These are phyloP conservation scores for Pegoplata infirma DNA, from an alignment of 2,888 invertebrate species.

Conservation along the genomic window DNA sequence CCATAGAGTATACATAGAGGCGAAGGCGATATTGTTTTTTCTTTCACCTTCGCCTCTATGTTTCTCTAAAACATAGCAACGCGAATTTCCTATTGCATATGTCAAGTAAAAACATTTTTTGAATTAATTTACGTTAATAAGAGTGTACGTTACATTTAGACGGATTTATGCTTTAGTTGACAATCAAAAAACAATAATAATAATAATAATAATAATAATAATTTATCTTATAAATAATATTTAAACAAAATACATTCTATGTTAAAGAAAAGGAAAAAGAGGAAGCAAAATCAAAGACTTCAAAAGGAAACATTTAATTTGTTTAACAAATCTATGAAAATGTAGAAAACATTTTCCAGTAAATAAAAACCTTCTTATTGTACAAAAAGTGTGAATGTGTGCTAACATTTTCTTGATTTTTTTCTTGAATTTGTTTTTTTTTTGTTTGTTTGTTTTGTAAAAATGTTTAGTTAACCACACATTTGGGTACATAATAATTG, in stretches of 20 bases:
- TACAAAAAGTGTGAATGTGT: conserved; percentile 44
- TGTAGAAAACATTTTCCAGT: conserved; percentile 20
- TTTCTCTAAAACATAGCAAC: no score
- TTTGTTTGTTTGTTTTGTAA: conserved; percentile 14
- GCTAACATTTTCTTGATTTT: conserved; percentile 31
- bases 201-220: conserved; percentile 56
- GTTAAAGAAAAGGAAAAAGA: conserved; percentile 26
- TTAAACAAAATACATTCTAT: conserved; percentile 45
- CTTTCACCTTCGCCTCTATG: no score
- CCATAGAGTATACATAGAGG: no score
- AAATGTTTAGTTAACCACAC: conserved; percentile 53
- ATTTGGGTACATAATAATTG: conserved; percentile 54
- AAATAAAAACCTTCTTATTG: conserved; percentile 27
- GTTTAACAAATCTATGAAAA: conserved; percentile 43
- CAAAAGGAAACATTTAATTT: conserved; percentile 38
- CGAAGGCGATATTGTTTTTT: no score
- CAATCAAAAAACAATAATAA: conserved; percentile 24
- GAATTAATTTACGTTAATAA: no score
- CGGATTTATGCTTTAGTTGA: no score
- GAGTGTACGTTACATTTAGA: no score
- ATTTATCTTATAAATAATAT: conserved; percentile 54
- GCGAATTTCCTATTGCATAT: no score
- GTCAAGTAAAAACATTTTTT: no score
- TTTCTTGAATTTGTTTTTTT: not conserved
- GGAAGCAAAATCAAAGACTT: conserved; percentile 18